phyloP scores from a whole-genome alignment of 2,113 vertebrate genomes.

The Daboia siamensis region DNA sequence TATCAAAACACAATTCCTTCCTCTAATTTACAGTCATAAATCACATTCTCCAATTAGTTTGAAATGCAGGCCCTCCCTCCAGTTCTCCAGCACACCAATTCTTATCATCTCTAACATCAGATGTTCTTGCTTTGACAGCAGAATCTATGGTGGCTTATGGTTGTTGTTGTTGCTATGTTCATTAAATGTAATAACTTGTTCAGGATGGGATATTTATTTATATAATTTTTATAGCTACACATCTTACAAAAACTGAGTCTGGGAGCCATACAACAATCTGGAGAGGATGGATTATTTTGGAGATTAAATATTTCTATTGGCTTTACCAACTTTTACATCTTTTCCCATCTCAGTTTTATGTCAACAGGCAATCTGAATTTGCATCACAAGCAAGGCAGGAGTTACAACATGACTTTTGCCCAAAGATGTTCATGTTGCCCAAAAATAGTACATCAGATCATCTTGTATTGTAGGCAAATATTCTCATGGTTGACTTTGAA shows the following conservation, averaged over 20 bases:
- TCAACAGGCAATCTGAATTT: not conserved
- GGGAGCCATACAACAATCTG: not conserved
- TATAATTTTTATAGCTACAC: not conserved
- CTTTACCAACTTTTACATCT: not conserved
- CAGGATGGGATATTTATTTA: not conserved
- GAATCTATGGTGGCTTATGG: not conserved
- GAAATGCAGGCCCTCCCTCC: too few relatives aligned
- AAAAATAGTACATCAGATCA: not conserved
- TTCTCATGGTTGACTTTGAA: not conserved
- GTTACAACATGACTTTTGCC: not conserved
- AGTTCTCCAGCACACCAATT: too few relatives aligned
- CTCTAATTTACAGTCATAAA: too few relatives aligned
- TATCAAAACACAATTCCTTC: too few relatives aligned
- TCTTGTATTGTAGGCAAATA: not conserved
- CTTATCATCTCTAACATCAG: too few relatives aligned
- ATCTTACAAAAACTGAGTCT: not conserved
- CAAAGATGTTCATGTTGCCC: not conserved
- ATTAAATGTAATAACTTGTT: not conserved
- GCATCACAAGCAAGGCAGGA: not conserved
- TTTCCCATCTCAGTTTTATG: not conserved
- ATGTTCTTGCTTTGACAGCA: not conserved
- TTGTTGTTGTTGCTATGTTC: not conserved
- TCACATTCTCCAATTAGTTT: too few relatives aligned
- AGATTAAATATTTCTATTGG: not conserved
- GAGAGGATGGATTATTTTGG: not conserved